phyloP scores from a whole-genome alignment of 2,113 vertebrate species.

The Danionella cerebrum region DNA sequence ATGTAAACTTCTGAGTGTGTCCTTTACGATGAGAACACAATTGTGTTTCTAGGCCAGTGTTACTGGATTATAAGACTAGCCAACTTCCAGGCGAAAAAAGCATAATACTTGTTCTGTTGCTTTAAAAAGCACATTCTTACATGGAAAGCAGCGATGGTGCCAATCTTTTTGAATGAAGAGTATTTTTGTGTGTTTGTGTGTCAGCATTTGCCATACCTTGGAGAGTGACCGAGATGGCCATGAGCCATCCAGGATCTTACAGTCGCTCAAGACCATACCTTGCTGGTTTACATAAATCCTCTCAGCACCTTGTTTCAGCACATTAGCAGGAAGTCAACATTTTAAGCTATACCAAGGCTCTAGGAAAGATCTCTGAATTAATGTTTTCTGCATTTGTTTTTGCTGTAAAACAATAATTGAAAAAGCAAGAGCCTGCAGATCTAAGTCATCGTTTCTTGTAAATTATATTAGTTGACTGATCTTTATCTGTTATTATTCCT shows the following conservation, averaged over 20 bases:
- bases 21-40: no score
- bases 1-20: no score
- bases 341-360: neutral
- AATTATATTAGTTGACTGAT: neutral
- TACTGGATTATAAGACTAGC: no score
- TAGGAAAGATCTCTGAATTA: neutral
- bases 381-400: neutral
- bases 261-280: neutral
- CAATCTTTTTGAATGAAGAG: neutral
- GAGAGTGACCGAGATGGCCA: neutral
- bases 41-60: no score
- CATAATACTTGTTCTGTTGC: neutral
- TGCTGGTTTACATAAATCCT: conserved; percentile 3
- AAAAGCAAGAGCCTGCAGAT: neutral
- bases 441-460: neutral
- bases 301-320: neutral
- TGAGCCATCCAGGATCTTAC: conserved; percentile 6
- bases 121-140: neutral
- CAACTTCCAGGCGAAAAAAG: no score
- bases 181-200: neutral
- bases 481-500: conserved; percentile 19
- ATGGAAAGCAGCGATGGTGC: neutral
- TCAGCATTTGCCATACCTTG: neutral
- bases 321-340: neutral
- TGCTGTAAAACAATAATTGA: no score